Evolutionary conservation across 2,888 invertebrate species (phyloP).

Genomic region (Arge pagana): DNA sequence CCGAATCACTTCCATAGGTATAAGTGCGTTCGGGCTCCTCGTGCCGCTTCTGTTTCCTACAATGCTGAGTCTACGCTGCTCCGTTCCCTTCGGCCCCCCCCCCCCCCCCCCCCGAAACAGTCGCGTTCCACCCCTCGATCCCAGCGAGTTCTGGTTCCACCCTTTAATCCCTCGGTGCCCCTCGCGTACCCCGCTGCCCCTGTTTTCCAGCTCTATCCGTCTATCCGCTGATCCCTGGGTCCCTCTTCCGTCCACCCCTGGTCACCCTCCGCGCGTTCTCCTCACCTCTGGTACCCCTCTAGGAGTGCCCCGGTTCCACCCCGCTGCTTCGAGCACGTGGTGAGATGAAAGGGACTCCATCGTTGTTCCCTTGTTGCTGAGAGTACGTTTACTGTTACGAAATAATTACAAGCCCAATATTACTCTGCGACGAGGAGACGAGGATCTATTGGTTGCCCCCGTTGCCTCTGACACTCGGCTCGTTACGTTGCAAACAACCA

Average conservation of each 20-base stretch:
- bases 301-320: not conserved
- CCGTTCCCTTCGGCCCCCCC: constrained; percentile 19
- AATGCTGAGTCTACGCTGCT: too few relatives aligned
- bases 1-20: constrained; percentile 17
- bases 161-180: not conserved
- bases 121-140: constrained; percentile 1
- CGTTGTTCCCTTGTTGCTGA: not conserved
- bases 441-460: too few relatives aligned
- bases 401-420: too few relatives aligned
- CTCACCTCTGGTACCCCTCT: not conserved
- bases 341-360: constrained; percentile 14
- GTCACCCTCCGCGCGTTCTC: not conserved
- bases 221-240: not conserved
- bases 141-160: not conserved
- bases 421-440: too few relatives aligned
- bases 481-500: too few relatives aligned
- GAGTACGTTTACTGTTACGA: too few relatives aligned
- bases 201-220: not conserved
- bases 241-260: not conserved
- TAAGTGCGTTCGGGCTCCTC: too few relatives aligned
- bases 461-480: too few relatives aligned
- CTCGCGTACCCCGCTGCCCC: not conserved
- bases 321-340: constrained; percentile 10
- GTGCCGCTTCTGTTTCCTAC: too few relatives aligned
- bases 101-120: constrained; percentile 20